Conservation (phyloP, 2,113 vertebrate genomes). For the Pontoporia blainvillei region DNA sequence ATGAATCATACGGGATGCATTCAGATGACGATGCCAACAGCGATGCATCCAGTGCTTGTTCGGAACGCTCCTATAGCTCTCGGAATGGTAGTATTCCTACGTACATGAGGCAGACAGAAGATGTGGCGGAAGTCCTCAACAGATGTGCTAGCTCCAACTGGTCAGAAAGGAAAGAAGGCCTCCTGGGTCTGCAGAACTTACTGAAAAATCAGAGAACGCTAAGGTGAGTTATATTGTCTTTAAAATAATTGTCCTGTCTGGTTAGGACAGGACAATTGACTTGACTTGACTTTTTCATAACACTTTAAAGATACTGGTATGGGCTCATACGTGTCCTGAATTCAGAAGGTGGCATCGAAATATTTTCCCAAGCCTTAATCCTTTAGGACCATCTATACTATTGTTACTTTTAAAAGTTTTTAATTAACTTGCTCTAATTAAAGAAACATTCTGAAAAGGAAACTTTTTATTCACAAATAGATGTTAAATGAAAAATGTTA, state of each 20-base stretch:
- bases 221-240: slow-evolving; percentile 80
- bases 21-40: slow-evolving; percentile 98
- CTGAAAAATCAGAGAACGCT: slow-evolving; percentile 96
- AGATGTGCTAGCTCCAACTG: slow-evolving; percentile 97
- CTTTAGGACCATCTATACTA: neutral
- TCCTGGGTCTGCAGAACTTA: slow-evolving; percentile 92
- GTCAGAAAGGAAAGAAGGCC: slow-evolving; percentile 97
- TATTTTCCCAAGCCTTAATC: neutral
- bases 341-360: neutral
- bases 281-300: neutral
- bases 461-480: neutral
- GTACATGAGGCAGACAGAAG: slow-evolving; percentile 96
- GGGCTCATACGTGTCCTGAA: neutral
- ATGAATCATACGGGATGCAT: slow-evolving; percentile 94
- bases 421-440: neutral
- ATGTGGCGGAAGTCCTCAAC: slow-evolving; percentile 96
- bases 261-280: neutral
- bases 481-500: neutral
- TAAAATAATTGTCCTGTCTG: neutral
- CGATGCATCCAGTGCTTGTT: slow-evolving; percentile 96
- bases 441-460: slow-evolving; percentile 13
- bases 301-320: neutral
- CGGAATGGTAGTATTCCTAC: slow-evolving; percentile 95
- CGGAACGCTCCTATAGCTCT: slow-evolving; percentile 95
- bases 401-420: neutral